phyloP scores from a whole-genome alignment of 2,113 vertebrate species.

The Seriola dumerili region DNA sequence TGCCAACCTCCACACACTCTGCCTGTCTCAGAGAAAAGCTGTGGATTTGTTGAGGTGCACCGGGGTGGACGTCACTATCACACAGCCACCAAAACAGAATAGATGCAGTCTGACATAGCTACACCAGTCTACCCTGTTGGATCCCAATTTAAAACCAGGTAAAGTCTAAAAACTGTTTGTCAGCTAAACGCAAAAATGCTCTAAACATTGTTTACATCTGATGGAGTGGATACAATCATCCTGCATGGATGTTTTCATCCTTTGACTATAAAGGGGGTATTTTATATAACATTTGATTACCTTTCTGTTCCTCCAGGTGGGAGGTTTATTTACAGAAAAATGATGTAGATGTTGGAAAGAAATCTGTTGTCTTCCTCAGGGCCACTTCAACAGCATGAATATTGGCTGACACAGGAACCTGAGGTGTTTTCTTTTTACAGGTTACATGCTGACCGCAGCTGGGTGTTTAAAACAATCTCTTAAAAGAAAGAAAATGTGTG shows the following conservation, averaged over 20 bases:
- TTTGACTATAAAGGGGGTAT: not conserved
- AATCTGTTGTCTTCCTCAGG: not conserved
- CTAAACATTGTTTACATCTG: not conserved
- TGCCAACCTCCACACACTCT: conserved; percentile 63
- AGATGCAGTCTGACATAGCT: conserved; percentile 57
- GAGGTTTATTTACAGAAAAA: not conserved
- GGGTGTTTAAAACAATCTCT: not conserved
- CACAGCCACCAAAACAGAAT: conserved; percentile 34
- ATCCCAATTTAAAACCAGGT: not conserved
- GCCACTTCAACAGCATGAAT: not conserved
- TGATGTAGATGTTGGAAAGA: not conserved
- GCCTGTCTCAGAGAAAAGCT: conserved; percentile 64
- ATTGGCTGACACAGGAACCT: not conserved
- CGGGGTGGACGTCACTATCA: conserved; percentile 49
- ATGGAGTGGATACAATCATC: not conserved
- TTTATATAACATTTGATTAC: not conserved
- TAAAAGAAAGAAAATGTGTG: not conserved
- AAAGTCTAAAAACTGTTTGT: not conserved
- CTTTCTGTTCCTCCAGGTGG: not conserved
- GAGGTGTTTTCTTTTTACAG: not conserved
- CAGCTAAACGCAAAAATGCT: not conserved
- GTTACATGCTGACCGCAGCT: not conserved
- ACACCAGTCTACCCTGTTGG: conserved; percentile 3
- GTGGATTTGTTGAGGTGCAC: conserved; percentile 61
- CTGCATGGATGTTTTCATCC: not conserved